These are phyloP conservation scores for Acipenser oxyrinchus DNA, from an alignment of 2,797 vertebrate species.

Conservation along the genomic window DNA sequence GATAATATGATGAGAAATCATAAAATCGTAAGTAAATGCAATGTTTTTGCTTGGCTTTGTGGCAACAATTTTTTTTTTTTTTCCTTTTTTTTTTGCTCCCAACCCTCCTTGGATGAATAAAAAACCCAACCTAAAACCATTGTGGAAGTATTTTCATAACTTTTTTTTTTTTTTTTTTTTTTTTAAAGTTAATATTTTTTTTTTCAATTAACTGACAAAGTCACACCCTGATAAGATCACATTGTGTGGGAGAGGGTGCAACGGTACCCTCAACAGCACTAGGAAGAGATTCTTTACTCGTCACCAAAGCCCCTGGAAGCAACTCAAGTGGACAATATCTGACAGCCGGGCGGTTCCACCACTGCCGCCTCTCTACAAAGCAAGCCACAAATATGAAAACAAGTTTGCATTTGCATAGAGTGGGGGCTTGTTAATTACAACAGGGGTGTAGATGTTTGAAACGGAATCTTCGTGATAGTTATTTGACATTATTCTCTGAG, in stretches of 20 bases:
- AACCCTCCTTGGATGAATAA: constrained; percentile 40
- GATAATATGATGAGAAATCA: constrained; percentile 99
- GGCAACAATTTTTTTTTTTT: constrained; percentile 52
- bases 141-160: constrained; percentile 39
- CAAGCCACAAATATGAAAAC: too few relatives aligned
- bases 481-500: not conserved
- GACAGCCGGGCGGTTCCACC: too few relatives aligned
- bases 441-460: too few relatives aligned
- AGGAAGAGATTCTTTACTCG: not conserved
- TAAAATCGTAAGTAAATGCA: constrained; percentile 89
- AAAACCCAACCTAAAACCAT: constrained; percentile 36
- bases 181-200: constrained; percentile 42
- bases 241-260: constrained; percentile 35
- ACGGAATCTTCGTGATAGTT: too few relatives aligned
- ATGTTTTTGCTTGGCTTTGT: constrained; percentile 70
- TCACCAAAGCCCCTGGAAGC: too few relatives aligned
- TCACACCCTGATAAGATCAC: constrained; percentile 64
- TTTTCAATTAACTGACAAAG: not conserved
- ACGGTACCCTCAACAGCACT: too few relatives aligned
- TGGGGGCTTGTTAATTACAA: too few relatives aligned
- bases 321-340: too few relatives aligned
- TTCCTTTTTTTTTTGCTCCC: constrained; percentile 27
- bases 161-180: constrained; percentile 30
- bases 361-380: too few relatives aligned
- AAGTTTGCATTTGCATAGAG: too few relatives aligned